A percentile compares a stretch with the other conserved stretches of the same genome.
These are phyloP conservation scores for Pholis gunnellus DNA, from an alignment of 2,113 vertebrate species.

Conservation along the genomic window DNA sequence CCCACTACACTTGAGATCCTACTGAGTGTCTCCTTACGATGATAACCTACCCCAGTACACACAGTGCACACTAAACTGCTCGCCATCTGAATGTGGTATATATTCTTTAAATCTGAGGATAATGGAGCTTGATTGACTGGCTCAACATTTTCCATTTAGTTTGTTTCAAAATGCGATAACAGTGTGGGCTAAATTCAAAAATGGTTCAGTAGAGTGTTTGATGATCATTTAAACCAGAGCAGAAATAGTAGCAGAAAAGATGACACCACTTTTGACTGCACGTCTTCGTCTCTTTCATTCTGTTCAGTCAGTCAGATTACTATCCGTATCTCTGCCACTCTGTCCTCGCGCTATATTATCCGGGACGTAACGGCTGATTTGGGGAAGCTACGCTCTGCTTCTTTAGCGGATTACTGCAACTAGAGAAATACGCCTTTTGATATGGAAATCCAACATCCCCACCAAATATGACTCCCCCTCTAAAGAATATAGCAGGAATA, in stretches of 20 bases:
- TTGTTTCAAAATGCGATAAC: constrained; percentile 15
- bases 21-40: constrained; percentile 43
- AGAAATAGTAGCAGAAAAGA: not conserved
- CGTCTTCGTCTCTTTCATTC: constrained; percentile 8
- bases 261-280: not conserved
- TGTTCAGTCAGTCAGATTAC: constrained; percentile 15
- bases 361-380: constrained; percentile 21
- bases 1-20: constrained; percentile 29
- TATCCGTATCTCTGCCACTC: not conserved
- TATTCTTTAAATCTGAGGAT: not conserved
- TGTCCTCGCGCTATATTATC: constrained; percentile 14
- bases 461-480: constrained; percentile 22
- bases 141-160: not conserved
- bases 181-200: constrained; percentile 2
- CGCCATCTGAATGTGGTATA: not conserved
- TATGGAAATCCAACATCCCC: constrained; percentile 53
- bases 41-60: constrained; percentile 21
- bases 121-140: not conserved
- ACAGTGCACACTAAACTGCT: not conserved
- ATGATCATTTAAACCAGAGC: not conserved
- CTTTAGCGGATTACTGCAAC: constrained; percentile 50
- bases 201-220: not conserved
- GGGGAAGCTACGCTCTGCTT: constrained; percentile 14
- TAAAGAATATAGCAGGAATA: constrained; percentile 1
- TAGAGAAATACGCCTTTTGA: constrained; percentile 35